Conservation (phyloP, 2,113 vertebrate genomes). For the Acrocephalus arundinaceus region DNA sequence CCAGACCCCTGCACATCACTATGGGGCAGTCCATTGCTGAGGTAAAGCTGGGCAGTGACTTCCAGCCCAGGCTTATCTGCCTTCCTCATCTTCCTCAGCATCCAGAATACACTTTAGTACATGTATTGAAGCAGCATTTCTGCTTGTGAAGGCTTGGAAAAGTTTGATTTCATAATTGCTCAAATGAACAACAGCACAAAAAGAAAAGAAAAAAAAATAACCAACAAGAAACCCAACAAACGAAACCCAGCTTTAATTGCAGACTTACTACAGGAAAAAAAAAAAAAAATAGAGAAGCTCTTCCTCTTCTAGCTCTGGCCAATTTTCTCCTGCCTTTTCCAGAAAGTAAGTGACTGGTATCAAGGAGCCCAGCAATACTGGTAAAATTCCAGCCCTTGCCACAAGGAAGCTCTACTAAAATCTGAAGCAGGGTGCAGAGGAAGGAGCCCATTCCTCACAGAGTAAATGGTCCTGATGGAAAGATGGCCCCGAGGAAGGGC, state of each 20-base stretch:
- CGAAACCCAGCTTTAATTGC: neutral
- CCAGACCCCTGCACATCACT: neutral
- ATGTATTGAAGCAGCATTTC: neutral
- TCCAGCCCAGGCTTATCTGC: neutral
- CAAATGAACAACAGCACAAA: neutral
- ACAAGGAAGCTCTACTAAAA: neutral
- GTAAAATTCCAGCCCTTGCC: neutral
- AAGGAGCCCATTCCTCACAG: neutral
- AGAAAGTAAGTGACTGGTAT: neutral
- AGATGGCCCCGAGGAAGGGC: neutral
- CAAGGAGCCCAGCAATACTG: neutral
- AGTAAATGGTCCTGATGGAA: neutral
- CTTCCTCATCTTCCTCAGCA: neutral
- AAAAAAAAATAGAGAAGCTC: neutral
- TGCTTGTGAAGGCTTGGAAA: neutral
- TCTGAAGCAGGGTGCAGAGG: neutral
- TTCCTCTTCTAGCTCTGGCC: neutral
- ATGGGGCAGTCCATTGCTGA: neutral
- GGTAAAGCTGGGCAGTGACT: neutral
- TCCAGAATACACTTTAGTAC: neutral
- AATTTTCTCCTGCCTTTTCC: neutral
- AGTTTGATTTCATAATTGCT: neutral
- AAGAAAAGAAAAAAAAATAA: neutral
- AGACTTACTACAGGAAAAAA: neutral
- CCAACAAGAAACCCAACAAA: neutral